Conservation (phyloP, 2,797 vertebrate species). For the Ataeniobius toweri region DNA sequence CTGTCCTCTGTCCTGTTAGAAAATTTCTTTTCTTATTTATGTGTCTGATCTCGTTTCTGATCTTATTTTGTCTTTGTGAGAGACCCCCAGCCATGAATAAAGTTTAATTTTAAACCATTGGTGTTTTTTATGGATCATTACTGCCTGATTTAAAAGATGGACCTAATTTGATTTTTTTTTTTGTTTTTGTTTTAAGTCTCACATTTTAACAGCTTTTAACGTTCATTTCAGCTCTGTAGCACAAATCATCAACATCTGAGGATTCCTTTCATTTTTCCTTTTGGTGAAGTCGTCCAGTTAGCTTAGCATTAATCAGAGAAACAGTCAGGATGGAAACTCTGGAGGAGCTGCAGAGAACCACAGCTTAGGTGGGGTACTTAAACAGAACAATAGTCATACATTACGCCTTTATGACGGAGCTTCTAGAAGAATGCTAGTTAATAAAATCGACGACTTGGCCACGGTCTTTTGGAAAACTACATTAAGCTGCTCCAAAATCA, state of each 20-base stretch:
- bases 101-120: slow-evolving; percentile 64
- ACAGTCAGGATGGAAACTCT: not conserved
- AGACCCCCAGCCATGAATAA: slow-evolving; percentile 67
- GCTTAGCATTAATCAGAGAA: not conserved
- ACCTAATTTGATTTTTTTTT: no score
- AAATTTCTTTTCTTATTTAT: slow-evolving; percentile 46
- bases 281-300: not conserved
- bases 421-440: no score
- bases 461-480: no score
- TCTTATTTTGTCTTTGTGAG: slow-evolving; percentile 54
- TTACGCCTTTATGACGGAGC: no score
- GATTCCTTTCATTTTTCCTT: not conserved
- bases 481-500: no score
- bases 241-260: not conserved
- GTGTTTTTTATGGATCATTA: not conserved
- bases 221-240: not conserved
- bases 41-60: slow-evolving; percentile 37
- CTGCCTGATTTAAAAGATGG: no score
- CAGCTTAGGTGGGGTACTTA: no score
- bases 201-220: no score
- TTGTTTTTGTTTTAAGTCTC: no score
- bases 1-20: slow-evolving; percentile 20
- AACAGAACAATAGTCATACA: no score
- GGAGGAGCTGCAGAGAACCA: not conserved
- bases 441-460: no score